These are phyloP conservation scores for Dissostichus mawsoni DNA, from an alignment of 2,113 vertebrate species.

Conservation along the genomic window DNA sequence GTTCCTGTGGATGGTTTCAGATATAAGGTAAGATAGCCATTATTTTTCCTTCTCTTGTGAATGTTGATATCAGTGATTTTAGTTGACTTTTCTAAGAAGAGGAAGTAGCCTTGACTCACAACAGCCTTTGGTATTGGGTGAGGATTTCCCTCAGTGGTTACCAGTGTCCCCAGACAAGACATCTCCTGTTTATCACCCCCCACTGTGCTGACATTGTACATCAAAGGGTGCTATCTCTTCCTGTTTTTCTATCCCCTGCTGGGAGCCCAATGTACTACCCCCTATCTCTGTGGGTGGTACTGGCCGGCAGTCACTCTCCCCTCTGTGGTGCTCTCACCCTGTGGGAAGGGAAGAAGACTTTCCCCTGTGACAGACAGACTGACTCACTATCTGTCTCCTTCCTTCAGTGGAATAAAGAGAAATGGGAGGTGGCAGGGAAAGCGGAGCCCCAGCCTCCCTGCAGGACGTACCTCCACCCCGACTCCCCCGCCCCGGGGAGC, in stretches of 20 bases:
- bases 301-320: constrained; percentile 43
- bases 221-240: constrained; percentile 86
- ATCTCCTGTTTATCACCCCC: constrained; percentile 59
- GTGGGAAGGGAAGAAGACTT: constrained; percentile 48
- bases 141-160: constrained; percentile 19
- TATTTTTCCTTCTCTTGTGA: background rate
- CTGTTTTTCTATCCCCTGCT: constrained; percentile 85
- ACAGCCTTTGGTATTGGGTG: constrained; percentile 10
- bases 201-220: constrained; percentile 66
- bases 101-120: background rate
- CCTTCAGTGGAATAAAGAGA: constrained; percentile 92
- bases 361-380: constrained; percentile 23
- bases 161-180: constrained; percentile 44
- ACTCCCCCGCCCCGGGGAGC: constrained; percentile 91
- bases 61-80: background rate
- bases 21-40: constrained; percentile 86
- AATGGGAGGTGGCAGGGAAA: constrained; percentile 94
- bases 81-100: background rate
- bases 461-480: constrained; percentile 91
- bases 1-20: constrained; percentile 90
- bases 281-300: constrained; percentile 77
- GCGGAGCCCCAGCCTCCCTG: constrained; percentile 92
- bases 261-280: constrained; percentile 71
- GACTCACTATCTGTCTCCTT: constrained; percentile 48
- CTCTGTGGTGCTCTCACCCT: constrained; percentile 32